Conservation (phyloP, 2,797 vertebrate species). For the Sparidentex hasta region DNA sequence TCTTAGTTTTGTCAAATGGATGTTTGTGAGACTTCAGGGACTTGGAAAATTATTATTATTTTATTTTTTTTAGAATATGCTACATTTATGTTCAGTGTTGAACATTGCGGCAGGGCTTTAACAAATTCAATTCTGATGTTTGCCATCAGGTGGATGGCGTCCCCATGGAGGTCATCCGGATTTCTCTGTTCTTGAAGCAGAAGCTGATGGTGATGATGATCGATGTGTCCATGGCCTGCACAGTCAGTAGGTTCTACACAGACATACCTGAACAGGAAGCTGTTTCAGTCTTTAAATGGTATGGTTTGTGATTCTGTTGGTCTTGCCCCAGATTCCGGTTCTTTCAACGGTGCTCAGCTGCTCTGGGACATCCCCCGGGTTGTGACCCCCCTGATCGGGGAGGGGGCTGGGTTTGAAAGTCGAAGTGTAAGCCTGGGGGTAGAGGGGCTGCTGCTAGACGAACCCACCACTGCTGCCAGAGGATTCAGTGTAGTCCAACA, state of each 20-base stretch:
- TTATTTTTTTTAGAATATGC: background rate
- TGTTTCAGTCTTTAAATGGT: background rate
- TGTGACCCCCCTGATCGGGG: conserved; percentile 54
- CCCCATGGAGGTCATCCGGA: conserved; percentile 58
- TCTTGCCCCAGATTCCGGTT: conserved; percentile 57
- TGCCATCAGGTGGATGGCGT: conserved; percentile 64
- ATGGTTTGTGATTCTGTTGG: background rate
- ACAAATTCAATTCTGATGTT: background rate
- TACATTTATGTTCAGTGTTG: background rate
- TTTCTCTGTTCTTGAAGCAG: conserved; percentile 81
- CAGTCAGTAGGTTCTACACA: conserved; percentile 76
- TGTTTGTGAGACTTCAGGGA: background rate
- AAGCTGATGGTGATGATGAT: conserved; percentile 83
- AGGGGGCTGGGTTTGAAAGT: conserved; percentile 56
- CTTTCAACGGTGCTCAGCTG: conserved; percentile 58
- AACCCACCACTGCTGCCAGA: conserved; percentile 10
- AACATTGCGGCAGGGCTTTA: background rate
- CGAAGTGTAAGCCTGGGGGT: conserved; percentile 59
- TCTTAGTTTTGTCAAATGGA: background rate
- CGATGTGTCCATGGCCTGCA: conserved; percentile 85
- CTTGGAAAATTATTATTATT: no score
- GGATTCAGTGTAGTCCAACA: conserved; percentile 57
- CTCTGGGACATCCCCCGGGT: conserved; percentile 69
- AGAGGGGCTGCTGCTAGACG: conserved; percentile 65
- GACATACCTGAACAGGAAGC: background rate